Percentiles rank a stretch among this genome's conserved stretches.
These are phyloP conservation scores for Cyprinus carpio DNA, from an alignment of 2,113 vertebrate species.

Conservation along the genomic window DNA sequence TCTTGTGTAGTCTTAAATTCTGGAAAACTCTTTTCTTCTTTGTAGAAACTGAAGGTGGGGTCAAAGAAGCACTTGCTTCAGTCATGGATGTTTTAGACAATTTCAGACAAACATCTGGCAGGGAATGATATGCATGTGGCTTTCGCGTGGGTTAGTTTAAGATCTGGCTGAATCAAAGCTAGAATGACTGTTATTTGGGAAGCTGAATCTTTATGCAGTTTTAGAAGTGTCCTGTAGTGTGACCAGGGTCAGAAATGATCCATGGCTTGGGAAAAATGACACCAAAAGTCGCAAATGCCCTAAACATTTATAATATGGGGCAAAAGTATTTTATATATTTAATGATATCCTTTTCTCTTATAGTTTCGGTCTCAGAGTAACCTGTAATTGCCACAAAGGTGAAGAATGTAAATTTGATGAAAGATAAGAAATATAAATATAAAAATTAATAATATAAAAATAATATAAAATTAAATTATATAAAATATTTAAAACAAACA, in stretches of 20 bases:
- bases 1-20: neutral
- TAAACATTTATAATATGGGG: neutral
- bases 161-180: neutral
- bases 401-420: neutral
- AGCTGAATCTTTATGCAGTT: neutral
- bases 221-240: neutral
- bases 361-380: neutral
- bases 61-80: neutral
- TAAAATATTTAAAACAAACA: too few relatives aligned
- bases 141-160: neutral
- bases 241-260: neutral
- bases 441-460: too few relatives aligned
- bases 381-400: neutral
- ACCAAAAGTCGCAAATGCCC: neutral
- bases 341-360: neutral
- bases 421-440: neutral
- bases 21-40: neutral
- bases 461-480: too few relatives aligned
- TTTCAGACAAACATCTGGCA: neutral
- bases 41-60: neutral
- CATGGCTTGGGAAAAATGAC: neutral
- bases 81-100: neutral
- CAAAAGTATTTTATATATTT: neutral
- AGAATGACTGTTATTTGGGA: neutral
- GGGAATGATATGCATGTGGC: neutral